Base-by-base conservation (phyloP, 1,140 invertebrate genomes). In the Zaprionus camerounensis region DNA sequence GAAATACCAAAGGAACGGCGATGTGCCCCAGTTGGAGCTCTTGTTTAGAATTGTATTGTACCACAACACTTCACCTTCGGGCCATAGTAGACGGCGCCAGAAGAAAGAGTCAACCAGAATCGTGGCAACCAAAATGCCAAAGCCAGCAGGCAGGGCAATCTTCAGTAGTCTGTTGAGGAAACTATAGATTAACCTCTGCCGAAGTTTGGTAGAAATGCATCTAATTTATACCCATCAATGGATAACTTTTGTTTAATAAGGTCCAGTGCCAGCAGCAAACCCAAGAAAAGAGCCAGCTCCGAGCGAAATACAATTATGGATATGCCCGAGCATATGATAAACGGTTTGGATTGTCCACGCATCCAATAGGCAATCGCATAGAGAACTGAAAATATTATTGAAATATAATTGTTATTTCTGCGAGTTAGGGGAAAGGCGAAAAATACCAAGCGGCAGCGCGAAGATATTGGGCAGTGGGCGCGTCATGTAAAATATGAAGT, bases 1-100 rank as follows among this genome's bases (percentile, higher is more conserved):
- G 92, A 99, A 99, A 93, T 99, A 99, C 99, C 99, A 99, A 11
- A 98, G 92, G 93, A 99, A 99, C 69, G 99, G 99, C 46, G 96
- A 97, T 53, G 97, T 99, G 92, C 99, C 99, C 97, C 98, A 99
- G 73, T 99, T 94, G 20, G 97, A 96, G 93, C 99, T 99, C 93
- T 98, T 98, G 92, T 99, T 99, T 2, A 98, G 93, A 64, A 99
- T 94, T 5, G 97, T 96, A 93, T 99, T 99, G 93, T 97, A 99
- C 95, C 96, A 99, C 57, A 99, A 95, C 1, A 99, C 99, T 95
- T 99, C 97, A 26, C 97, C 98, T 94, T 99, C 99, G 1, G 99
- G 99, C 99, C 99, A 99, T 3, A 99, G 85, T 56, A 95, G 93
- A 66, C 98, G 94, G 68, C 94, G 94, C 99, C 99, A 99, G 93